These are phyloP conservation scores for Hydropsyche tenuis DNA, from an alignment of 1,140 invertebrate species.

Conservation along the genomic window DNA sequence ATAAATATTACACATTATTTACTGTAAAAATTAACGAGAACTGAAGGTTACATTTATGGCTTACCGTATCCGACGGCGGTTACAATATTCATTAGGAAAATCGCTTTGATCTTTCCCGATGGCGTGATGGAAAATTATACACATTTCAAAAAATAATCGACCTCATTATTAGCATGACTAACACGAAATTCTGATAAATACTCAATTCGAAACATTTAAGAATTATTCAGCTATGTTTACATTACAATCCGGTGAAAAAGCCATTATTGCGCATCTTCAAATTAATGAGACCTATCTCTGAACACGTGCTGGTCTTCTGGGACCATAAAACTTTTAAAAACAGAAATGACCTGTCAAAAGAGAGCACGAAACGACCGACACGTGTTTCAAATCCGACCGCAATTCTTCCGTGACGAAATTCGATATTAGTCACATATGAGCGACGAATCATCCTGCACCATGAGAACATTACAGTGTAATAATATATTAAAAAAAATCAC, in stretches of 20 bases:
- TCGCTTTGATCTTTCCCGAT: background rate
- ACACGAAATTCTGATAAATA: no score
- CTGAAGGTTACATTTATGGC: no score
- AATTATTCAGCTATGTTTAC: no score
- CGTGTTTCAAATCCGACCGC: conserved; percentile 3
- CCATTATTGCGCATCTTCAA: background rate
- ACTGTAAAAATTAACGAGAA: no score
- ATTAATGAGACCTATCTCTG: conserved; percentile 1
- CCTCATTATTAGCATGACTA: no score
- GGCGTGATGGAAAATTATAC: background rate
- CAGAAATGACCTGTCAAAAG: background rate
- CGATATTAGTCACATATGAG: background rate
- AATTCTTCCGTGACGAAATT: conserved; percentile 4
- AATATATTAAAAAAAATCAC: no score
- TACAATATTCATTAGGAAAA: conserved; percentile 3
- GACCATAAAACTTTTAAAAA: background rate
- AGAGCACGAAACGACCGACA: background rate
- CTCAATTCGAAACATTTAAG: no score
- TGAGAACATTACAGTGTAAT: no score
- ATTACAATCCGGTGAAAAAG: no score
- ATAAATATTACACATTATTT: no score
- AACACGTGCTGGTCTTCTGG: conserved; percentile 13
- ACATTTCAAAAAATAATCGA: background rate
- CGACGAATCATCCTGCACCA: background rate
- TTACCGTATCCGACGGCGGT: no score